Conservation (phyloP, 2,113 vertebrate genomes). For the Elephantulus edwardii region DNA sequence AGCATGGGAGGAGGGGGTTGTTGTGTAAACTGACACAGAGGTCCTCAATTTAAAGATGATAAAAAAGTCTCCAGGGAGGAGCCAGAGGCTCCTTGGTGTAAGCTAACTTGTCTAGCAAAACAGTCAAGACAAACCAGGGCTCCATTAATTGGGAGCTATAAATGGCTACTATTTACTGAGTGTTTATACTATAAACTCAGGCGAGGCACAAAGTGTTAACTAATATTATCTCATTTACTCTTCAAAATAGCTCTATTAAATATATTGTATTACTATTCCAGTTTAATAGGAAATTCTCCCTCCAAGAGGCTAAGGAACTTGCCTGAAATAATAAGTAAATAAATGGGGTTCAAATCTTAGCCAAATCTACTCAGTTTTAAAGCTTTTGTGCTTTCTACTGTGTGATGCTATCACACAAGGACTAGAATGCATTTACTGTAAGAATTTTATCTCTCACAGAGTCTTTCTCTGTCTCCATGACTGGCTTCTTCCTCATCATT, state of each 20-base stretch:
- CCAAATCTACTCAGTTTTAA: neutral
- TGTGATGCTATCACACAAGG: neutral
- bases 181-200: conserved; percentile 14
- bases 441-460: neutral
- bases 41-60: conserved; percentile 6
- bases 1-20: neutral
- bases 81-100: neutral
- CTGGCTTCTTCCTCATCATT: conserved; percentile 17
- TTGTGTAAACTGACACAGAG: neutral
- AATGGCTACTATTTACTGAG: conserved; percentile 25
- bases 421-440: neutral
- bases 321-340: conserved; percentile 11
- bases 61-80: conserved; percentile 36
- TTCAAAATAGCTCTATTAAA: conserved; percentile 49
- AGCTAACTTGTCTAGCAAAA: conserved; percentile 46
- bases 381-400: conserved; percentile 8
- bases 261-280: neutral
- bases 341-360: conserved; percentile 2
- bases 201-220: neutral
- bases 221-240: conserved; percentile 18
- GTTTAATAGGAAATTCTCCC: conserved; percentile 9
- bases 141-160: conserved; percentile 14
- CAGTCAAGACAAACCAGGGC: conserved; percentile 24
- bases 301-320: conserved; percentile 46
- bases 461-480: neutral